Evolutionary conservation across 2,888 invertebrate genomes (phyloP).

Genomic region (Drepana falcataria): DNA sequence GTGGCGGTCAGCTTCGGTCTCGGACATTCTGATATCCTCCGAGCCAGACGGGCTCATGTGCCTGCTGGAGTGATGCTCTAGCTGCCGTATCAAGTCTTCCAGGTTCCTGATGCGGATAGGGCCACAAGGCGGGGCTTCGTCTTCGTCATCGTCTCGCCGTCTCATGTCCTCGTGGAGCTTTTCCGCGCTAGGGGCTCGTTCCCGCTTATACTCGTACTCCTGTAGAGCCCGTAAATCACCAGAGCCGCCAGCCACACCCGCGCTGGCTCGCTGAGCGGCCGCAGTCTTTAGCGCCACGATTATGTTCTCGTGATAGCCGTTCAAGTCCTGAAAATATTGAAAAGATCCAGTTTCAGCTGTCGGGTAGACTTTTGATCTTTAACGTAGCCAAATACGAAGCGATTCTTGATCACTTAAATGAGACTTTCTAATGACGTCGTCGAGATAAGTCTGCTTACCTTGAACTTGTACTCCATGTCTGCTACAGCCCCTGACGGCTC

Average conservation of each 20-base stretch:
- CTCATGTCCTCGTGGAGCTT: constrained; percentile 85
- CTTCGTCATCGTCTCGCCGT: constrained; percentile 82
- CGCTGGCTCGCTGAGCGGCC: constrained; percentile 82
- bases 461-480: constrained; percentile 91
- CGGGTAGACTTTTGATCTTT: no score
- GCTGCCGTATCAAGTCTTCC: constrained; percentile 92
- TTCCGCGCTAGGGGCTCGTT: constrained; percentile 84
- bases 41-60: constrained; percentile 95
- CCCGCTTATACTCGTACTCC: constrained; percentile 77
- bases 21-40: constrained; percentile 93
- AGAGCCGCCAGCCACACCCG: constrained; percentile 54
- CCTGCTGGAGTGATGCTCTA: constrained; percentile 90
- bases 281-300: constrained; percentile 93
- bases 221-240: constrained; percentile 66
- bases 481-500: constrained; percentile 83
- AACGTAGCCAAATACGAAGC: no score
- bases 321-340: constrained; percentile 84
- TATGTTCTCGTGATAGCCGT: constrained; percentile 95
- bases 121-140: constrained; percentile 87
- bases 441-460: constrained; percentile 63
- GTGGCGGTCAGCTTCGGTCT: constrained; percentile 92
- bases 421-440: neutral
- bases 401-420: no score
- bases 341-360: neutral
- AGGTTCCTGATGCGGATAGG: constrained; percentile 93